Base-by-base conservation (phyloP, 2,888 invertebrate genomes). In the Ernsta delagoae region DNA sequence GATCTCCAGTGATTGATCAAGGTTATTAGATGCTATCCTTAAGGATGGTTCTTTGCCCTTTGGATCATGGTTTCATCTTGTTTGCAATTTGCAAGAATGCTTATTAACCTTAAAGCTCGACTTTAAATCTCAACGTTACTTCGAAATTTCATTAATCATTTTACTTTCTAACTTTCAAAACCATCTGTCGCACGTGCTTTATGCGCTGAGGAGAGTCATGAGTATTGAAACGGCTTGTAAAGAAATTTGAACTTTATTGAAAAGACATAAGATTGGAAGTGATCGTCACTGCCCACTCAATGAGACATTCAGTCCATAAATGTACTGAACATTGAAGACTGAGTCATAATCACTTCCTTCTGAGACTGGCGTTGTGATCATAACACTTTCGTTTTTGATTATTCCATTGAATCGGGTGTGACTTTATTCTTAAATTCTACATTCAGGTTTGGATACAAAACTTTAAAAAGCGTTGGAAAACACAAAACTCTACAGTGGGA, bases 161-260 rank as follows among this genome's bases (percentile, higher is more conserved):
- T 16, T 16, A 62, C 62, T 68, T 68, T 68, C 68, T 68, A 68
- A 68, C 68, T 68, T 68, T 68, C 68, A 68, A 61, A 66, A 57
- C 56, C 61, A 34, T 64, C 56, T 56, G 36, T 48, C 57, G 41
- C 48, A 53, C 53, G 48, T 62, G 56, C 43, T 68, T 48, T 48
- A 43, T 61, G 39, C 43, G 59, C 43, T 36, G 36, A 36, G 24
- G 43, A 59, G 50, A 65, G 5, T 41, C 41, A 34, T 31, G 45
- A 65, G 16, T 41, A 11, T 5, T 57, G 7, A 36, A 36, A 39
- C 7, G 4, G n/a, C 12, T 5, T 57, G 9, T 1, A 36, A 36
- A n/a, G 4, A 36, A 45, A 60, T 16, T 45, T 39, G 16, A 16
- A 36, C 54, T 5, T 67, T 54, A 61, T 31, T 1, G 3, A 34